A percentile compares a stretch with the other conserved stretches of the same genome.
Conservation (phyloP, 2,888 invertebrate genomes). For the Cryptus viduatorius region DNA sequence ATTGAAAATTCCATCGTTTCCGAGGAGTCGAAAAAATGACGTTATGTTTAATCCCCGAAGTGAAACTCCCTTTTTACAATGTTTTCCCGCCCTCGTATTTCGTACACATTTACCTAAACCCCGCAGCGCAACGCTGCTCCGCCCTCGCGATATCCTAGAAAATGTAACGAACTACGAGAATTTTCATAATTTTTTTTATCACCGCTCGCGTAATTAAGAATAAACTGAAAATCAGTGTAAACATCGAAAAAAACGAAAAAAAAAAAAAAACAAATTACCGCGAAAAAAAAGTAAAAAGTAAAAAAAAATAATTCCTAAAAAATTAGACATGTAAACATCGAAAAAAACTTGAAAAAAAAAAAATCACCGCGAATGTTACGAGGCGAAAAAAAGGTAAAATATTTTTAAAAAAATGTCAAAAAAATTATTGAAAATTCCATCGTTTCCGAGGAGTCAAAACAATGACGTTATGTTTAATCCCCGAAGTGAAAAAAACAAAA, state of each 20-base stretch:
- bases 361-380: too few relatives aligned
- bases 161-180: conserved; percentile 56
- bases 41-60: conserved; percentile 13
- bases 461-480: conserved; percentile 30
- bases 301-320: too few relatives aligned
- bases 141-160: conserved; percentile 37
- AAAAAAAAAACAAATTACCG: too few relatives aligned
- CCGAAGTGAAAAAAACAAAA: neutral
- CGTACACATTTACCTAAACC: conserved; percentile 72
- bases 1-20: neutral
- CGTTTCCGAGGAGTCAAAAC: conserved; percentile 16
- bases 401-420: too few relatives aligned
- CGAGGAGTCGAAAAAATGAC: conserved; percentile 23
- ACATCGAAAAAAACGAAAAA: conserved; percentile 34
- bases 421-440: neutral
- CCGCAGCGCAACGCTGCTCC: conserved; percentile 61
- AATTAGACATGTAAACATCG: too few relatives aligned
- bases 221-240: neutral
- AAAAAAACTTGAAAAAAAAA: too few relatives aligned
- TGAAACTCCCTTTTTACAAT: conserved; percentile 36
- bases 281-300: too few relatives aligned
- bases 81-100: conserved; percentile 67
- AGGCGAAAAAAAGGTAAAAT: neutral
- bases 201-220: conserved; percentile 14
- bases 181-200: conserved; percentile 20